These are phyloP conservation scores for Stenchaetothrips biformis DNA, from an alignment of 2,888 invertebrate genomes.

Conservation along the genomic window DNA sequence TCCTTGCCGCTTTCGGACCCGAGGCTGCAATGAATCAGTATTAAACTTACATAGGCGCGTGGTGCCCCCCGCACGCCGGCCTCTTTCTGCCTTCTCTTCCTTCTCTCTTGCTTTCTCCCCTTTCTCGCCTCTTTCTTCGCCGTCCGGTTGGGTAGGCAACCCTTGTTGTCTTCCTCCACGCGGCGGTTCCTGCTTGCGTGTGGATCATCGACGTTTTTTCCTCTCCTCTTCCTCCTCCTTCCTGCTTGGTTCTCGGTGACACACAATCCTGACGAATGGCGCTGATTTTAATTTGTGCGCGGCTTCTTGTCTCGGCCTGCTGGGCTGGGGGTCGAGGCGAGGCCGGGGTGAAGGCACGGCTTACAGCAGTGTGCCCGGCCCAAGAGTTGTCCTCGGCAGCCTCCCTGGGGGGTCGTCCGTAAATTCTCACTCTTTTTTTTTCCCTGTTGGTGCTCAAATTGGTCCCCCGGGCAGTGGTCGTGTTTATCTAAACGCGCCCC, in stretches of 20 bases:
- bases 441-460: no score
- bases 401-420: neutral
- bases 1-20: neutral
- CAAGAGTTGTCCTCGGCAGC: neutral
- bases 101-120: neutral
- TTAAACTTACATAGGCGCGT: neutral
- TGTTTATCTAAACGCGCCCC: no score
- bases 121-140: neutral
- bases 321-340: neutral
- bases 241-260: neutral
- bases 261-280: neutral
- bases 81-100: neutral
- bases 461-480: no score
- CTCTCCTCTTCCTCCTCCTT: neutral
- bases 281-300: constrained; percentile 11
- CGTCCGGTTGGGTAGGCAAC: no score
- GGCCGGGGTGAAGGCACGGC: neutral
- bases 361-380: neutral
- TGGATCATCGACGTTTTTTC: no score
- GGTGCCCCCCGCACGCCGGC: neutral
- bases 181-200: no score
- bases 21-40: constrained; percentile 1
- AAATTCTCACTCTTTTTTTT: no score
- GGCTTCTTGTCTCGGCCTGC: neutral
- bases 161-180: no score